Percentiles rank a stretch among this genome's conserved stretches.
phyloP scores from a whole-genome alignment of 2,888 invertebrate species.

The Helicoverpa assulta region DNA sequence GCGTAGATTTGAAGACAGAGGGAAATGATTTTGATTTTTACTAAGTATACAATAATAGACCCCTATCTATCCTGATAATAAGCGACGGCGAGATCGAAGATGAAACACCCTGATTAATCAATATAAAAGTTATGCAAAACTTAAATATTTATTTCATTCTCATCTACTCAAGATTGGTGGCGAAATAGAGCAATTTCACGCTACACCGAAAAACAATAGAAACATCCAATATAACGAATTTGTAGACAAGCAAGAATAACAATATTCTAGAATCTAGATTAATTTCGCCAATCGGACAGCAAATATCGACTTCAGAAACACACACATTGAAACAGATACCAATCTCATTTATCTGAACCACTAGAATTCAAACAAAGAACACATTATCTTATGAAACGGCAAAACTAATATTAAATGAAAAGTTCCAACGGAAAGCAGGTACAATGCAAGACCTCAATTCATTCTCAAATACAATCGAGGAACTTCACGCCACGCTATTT shows the following conservation, averaged over 20 bases:
- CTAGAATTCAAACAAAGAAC: constrained; percentile 47
- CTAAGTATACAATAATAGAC: no score
- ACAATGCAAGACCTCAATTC: constrained; percentile 79
- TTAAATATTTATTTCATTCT: no score
- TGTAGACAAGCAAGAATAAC: not conserved
- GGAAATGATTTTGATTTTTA: no score
- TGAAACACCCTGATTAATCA: no score
- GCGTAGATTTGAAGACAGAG: no score
- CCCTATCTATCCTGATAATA: no score
- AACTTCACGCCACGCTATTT: constrained; percentile 82
- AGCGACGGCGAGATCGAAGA: no score
- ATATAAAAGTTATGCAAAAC: no score
- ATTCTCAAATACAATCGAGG: constrained; percentile 78
- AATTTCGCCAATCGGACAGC: constrained; percentile 10
- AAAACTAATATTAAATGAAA: constrained; percentile 71
- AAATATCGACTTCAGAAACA: constrained; percentile 12
- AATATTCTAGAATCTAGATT: not conserved
- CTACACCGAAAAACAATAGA: no score
- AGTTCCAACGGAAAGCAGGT: constrained; percentile 72
- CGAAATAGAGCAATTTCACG: no score
- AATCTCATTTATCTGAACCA: constrained; percentile 32
- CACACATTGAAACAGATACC: constrained; percentile 29
- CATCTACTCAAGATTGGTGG: no score
- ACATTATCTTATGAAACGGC: constrained; percentile 57
- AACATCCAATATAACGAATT: no score